Evolutionary conservation across 2,113 vertebrate species (phyloP), one percentile per base, ranked within the genome.

Genomic region (Eulemur macaco): DNA sequence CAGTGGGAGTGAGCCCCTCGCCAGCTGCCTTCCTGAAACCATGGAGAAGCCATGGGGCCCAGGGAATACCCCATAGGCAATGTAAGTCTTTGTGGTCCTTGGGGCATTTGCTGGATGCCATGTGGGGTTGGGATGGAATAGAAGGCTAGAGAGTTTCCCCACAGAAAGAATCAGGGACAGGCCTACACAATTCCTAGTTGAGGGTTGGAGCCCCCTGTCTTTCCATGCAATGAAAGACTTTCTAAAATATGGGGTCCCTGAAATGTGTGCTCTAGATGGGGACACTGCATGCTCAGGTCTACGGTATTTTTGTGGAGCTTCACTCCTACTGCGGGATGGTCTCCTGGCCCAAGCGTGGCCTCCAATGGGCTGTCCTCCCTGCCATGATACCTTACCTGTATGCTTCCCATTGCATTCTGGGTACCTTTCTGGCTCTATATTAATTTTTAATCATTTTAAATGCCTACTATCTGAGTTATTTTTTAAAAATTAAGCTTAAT

Each of bases 381-480:
- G 63, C 20, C 34, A 3, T 52, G 50, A 27, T 69, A 52, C 27
- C 34, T 80, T 81, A 8, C 31, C 9, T 47, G 9, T 58, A 58
- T 45, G 25, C 5, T 15, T 87, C 25, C 34, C 56, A 21, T n/a
- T 39, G 34, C 0, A 68, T 4, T 18, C 10, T 20, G 63, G 27
- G 3, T 39, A 0, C 58, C n/a, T 39, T 60, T 27, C 5, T 74
- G 5, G 12, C 6, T 56, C 56, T 34, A 39, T 39, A 39, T 64
- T 29, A 82, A 54, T 45, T 45, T 81, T 87, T 34, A 87, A 73
- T 54, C 2, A 74, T 87, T 91, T 71, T 3, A 71, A 71, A 86
- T 54, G 25, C 73, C 47, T 81, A 87, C 34, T 87, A 74, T 82
- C 4, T 45, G 56, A 3, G 0, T 74, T 82, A 56, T 92, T 39